These are phyloP conservation scores for Huso huso DNA, from an alignment of 2,797 vertebrate species.

Conservation along the genomic window DNA sequence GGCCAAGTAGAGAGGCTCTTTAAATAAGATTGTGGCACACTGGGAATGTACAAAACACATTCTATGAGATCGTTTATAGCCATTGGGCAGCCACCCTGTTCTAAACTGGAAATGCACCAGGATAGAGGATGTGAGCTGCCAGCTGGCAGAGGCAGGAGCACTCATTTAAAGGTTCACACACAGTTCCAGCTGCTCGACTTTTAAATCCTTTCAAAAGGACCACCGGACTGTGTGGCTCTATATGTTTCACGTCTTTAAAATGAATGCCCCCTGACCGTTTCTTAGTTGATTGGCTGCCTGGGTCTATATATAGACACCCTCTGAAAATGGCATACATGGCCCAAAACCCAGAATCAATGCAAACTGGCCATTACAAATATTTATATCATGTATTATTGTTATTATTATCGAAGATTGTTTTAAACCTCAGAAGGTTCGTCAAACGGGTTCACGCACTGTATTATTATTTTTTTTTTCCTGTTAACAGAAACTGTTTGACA, in stretches of 20 bases:
- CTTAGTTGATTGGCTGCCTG: no score
- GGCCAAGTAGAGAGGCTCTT: not conserved
- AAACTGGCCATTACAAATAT: no score
- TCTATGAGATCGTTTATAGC: not conserved
- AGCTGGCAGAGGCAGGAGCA: not conserved
- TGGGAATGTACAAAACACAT: not conserved
- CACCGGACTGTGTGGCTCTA: not conserved
- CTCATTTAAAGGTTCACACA: not conserved
- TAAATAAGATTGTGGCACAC: not conserved
- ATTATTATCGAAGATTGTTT: no score
- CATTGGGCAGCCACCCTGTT: not conserved
- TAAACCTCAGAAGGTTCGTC: no score
- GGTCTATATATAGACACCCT: no score
- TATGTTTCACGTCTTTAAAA: not conserved
- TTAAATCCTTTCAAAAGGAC: not conserved
- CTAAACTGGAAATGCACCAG: not conserved
- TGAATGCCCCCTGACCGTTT: not conserved
- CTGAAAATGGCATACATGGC: no score
- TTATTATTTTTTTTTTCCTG: no score
- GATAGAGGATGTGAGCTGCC: constrained; percentile 2
- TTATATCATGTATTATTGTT: no score
- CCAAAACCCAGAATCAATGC: no score
- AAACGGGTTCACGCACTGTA: no score
- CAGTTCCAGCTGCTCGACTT: not conserved
- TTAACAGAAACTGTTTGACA: no score